Evolutionary conservation across 2,113 vertebrate genomes (phyloP).

Genomic region (Pantherophis guttatus): DNA sequence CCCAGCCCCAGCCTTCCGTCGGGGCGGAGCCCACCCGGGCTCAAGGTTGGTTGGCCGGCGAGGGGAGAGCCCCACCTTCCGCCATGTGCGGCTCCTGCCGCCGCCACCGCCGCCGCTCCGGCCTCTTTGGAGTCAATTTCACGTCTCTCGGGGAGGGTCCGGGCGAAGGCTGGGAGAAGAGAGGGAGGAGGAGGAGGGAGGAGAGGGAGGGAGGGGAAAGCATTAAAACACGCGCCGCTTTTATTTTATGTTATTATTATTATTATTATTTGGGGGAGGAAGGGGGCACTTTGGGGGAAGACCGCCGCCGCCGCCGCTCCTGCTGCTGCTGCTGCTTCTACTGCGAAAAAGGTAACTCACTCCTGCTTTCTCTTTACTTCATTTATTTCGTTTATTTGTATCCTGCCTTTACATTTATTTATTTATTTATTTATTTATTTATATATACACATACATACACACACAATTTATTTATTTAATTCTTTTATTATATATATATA

Average conservation of each 20-base stretch:
- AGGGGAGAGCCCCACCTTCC: background rate
- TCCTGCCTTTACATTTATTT: background rate
- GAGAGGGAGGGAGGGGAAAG: background rate
- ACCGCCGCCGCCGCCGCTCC: background rate
- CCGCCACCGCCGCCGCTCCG: background rate
- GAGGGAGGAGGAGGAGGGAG: background rate
- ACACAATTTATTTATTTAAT: no score
- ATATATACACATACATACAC: accelerated
- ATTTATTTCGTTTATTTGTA: background rate
- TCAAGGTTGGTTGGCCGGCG: conserved; percentile 19
- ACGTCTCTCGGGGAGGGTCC: background rate
- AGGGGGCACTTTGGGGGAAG: background rate
- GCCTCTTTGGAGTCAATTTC: background rate
- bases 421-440: no score
- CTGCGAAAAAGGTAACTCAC: background rate
- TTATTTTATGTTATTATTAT: background rate
- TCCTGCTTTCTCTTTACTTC: background rate
- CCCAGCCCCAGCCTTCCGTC: background rate
- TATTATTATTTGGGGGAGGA: background rate
- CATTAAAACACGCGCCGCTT: background rate
- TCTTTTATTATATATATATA: no score
- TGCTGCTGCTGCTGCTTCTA: background rate
- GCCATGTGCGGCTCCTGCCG: background rate
- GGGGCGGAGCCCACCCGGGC: background rate
- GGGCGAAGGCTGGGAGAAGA: background rate